Percentiles rank a stretch among this genome's conserved stretches.
Evolutionary conservation across 2,888 invertebrate species (phyloP).

Genomic region (Tenodera sinensis): DNA sequence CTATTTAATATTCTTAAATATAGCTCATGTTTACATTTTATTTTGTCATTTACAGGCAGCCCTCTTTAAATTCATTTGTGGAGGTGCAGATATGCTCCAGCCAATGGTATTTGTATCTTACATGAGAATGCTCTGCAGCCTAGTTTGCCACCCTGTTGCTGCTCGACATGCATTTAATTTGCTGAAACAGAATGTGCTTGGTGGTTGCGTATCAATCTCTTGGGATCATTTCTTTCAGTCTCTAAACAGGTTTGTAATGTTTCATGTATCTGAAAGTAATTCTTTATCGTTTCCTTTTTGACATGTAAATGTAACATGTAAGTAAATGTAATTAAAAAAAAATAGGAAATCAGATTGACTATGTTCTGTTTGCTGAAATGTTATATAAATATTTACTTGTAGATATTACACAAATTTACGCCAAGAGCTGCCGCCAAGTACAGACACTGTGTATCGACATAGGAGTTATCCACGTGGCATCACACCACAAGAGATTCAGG

Average conservation of each 20-base stretch:
- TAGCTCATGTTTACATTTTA: neutral
- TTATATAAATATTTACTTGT: neutral
- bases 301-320: too few species aligned
- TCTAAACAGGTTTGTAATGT: slow-evolving; percentile 47
- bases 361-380: neutral
- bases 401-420: slow-evolving; percentile 50
- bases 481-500: slow-evolving; percentile 78
- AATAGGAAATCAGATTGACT: neutral
- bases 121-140: slow-evolving; percentile 77
- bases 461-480: slow-evolving; percentile 60
- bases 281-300: too few species aligned
- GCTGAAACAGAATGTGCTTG: slow-evolving; percentile 61
- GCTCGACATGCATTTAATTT: slow-evolving; percentile 76
- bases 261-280: too few species aligned
- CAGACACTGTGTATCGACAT: slow-evolving; percentile 62
- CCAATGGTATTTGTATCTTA: slow-evolving; percentile 82
- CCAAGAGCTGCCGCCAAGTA: slow-evolving; percentile 52
- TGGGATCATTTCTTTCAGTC: slow-evolving; percentile 86
- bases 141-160: slow-evolving; percentile 71
- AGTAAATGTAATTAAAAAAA: too few species aligned
- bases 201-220: slow-evolving; percentile 57
- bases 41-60: slow-evolving; percentile 55
- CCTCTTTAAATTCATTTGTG: slow-evolving; percentile 84
- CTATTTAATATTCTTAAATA: neutral
- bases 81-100: slow-evolving; percentile 82